These are phyloP conservation scores for Hydrotaea diabolus DNA, from an alignment of 2,888 invertebrate genomes.

Conservation along the genomic window DNA sequence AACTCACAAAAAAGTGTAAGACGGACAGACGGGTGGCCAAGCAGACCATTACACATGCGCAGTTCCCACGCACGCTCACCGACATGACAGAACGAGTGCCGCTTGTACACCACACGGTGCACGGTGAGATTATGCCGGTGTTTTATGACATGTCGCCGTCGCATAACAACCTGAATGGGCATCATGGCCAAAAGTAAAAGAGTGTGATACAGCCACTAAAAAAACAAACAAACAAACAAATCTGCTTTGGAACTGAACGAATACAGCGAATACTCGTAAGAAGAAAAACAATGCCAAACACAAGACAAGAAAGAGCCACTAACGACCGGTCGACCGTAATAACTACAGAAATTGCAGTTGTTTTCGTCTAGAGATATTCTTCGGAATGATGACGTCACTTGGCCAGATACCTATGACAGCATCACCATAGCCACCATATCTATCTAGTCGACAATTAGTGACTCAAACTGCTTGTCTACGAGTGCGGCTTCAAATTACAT, in stretches of 20 bases:
- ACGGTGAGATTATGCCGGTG: slow-evolving; percentile 47
- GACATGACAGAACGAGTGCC: not conserved
- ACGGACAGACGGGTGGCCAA: not conserved
- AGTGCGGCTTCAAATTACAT: not conserved
- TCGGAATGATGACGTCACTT: slow-evolving; percentile 24
- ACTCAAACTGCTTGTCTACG: slow-evolving; percentile 16
- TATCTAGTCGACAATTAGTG: slow-evolving; percentile 2
- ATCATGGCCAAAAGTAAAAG: slow-evolving; percentile 63
- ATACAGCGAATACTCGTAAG: too few relatives aligned
- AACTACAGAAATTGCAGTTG: slow-evolving; percentile 28
- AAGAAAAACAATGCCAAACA: not conserved
- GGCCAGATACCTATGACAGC: slow-evolving; percentile 13
- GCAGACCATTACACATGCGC: slow-evolving; percentile 59
- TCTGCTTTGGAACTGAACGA: not conserved
- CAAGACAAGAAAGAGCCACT: slow-evolving; percentile 3
- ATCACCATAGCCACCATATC: slow-evolving; percentile 14
- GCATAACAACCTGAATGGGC: slow-evolving; percentile 56
- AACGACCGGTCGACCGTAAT: not conserved
- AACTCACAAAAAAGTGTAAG: not conserved
- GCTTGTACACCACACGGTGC: too few relatives aligned
- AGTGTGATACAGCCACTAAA: slow-evolving; percentile 31
- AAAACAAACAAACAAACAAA: not conserved
- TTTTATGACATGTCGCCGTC: slow-evolving; percentile 54
- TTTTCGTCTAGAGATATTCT: not conserved
- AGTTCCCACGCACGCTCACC: slow-evolving; percentile 60